Base-by-base conservation (phyloP, 2,113 vertebrate species). In the Pelvicachromis taeniatus region DNA sequence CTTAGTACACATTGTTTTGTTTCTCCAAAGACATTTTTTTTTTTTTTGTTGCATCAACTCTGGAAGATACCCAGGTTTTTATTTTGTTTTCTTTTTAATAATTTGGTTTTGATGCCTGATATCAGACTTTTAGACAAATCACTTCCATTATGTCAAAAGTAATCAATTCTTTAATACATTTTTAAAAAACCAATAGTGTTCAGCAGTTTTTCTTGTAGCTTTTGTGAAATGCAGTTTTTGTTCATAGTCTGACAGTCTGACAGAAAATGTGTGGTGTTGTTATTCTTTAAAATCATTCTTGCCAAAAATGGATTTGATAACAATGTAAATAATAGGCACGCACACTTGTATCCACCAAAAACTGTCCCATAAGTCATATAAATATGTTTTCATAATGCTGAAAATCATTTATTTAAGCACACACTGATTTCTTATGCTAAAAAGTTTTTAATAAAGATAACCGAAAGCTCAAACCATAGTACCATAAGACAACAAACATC, bases 391-490 rank as follows among this genome's bases (percentile, higher is more conserved):
- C 21, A 81, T 23, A 5, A 16, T 35, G 38, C 7, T 65, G 7
- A 78, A 75, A 79, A 33, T 50, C 9, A 21, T 63, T 12, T 16
- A 87, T 78, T 50, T 38, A 90, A 78, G 17, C 70, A 7, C 2
- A 90, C 38, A 23, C 31, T n/a, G n/a, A 33, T 70, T 84, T 83
- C 10, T 84, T 86, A 33, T 91, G 54, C 81, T 86, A 86, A 84
- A 86, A 19, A 4, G 86, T 80, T 88, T 95, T 93, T 94, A 88
- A 88, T 89, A 87, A 88, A 93, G 90, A 92, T 89, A 91, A 80
- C 6, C 80, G 35, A 52, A 88, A 90, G 83, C 52, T 91, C 85
- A 95, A 83, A 92, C 80, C 61, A 90, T 38, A 90, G 93, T 93
- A 93, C 93, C 87, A 31, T 87, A 84, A 82, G 83, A 91, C 40